phyloP scores from a whole-genome alignment of 2,113 vertebrate species.

The Sinocyclocheilus anophthalmus region DNA sequence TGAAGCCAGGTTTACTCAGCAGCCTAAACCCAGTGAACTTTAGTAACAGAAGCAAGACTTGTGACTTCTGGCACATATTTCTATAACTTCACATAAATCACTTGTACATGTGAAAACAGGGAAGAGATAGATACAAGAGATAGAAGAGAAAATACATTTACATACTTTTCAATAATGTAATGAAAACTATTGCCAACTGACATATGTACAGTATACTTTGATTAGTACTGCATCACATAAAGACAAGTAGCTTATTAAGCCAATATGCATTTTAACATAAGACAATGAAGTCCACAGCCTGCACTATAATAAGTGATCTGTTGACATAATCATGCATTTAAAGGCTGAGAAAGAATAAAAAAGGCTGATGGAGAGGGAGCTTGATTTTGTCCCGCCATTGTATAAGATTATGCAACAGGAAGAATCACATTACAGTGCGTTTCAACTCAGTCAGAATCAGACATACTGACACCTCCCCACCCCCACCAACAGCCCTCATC shows the following conservation, averaged over 20 bases:
- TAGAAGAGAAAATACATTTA: background rate
- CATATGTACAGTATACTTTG: background rate
- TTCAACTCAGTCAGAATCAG: background rate
- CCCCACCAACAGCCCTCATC: constrained; percentile 1
- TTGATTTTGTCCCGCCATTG: constrained; percentile 7
- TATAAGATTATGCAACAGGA: constrained; percentile 26
- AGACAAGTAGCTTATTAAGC: background rate
- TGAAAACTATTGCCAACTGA: background rate
- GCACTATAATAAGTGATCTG: background rate
- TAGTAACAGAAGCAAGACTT: constrained; percentile 15
- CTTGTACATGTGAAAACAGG: background rate
- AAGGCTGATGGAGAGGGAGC: background rate
- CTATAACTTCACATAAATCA: background rate
- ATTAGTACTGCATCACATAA: background rate
- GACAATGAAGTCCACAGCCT: background rate
- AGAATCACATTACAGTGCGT: constrained; percentile 16
- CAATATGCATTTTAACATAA: background rate
- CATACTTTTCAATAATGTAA: background rate
- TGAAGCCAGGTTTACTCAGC: background rate
- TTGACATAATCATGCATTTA: background rate
- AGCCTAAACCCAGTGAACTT: background rate
- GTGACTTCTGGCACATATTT: constrained; percentile 1
- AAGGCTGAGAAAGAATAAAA: constrained; percentile 16
- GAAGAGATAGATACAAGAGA: background rate
- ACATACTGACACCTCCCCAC: constrained; percentile 11